Evolutionary conservation across 2,113 vertebrate species (phyloP), one percentile per base, ranked within the genome.

Genomic region (Thryonomys swinderianus): DNA sequence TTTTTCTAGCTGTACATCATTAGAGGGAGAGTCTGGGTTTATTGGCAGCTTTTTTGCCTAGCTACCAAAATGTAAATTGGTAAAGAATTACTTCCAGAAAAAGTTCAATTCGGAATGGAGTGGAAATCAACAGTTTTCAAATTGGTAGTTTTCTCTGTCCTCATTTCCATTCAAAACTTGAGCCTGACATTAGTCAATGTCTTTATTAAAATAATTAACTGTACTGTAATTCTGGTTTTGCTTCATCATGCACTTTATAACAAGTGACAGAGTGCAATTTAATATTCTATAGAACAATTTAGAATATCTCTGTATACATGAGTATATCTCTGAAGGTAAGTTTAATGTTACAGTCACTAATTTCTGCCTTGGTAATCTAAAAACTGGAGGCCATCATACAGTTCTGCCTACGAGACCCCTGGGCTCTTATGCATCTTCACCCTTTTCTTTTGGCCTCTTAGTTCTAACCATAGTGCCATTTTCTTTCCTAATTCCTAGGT

Each of bases 71-170:
- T 88, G n/a, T 64, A 40, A 94, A 80, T 61, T 94, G 53, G n/a
- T n/a, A 84, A 61, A 74, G 57, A 83, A 59, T 66, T 62, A 80
- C 13, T 90, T 84, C 12, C 30, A 74, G 21, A 82, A 91, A 30
- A 59, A 37, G 18, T 73, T 90, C 8, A 78, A 4, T 90, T 89
- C 90, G 78, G 42, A 88, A 81, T 59, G 42, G 55, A 88, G 84
- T 51, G 32, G 67, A 91, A 93, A 82, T 95, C 18, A 61, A 40
- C 32, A 67, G 18, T 87, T 97, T 96, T 96, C 23, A 87, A 92
- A 90, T 94, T 82, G 80, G 25, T 85, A 48, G 59, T 84, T 91
- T 92, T 88, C 7, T 84, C 7, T 86, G 45, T 93, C 16, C 18
- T 88, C 5, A 37, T 16, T 90, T 34, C 17, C 45, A 8, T 25